Conservation (phyloP, 2,113 vertebrate species). For the Tenebrosternarchus preto region DNA sequence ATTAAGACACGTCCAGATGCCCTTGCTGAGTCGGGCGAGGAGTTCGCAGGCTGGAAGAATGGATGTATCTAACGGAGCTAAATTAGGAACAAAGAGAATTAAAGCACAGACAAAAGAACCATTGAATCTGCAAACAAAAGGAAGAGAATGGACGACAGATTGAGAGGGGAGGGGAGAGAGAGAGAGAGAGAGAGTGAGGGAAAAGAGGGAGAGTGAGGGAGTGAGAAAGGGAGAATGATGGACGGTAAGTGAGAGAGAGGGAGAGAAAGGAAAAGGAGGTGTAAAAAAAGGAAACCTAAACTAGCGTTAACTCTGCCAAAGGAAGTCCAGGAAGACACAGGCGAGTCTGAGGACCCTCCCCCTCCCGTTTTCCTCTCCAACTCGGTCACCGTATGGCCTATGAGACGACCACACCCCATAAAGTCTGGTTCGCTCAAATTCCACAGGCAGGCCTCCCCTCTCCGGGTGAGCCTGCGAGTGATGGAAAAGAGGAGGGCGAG, state of each 20-base stretch:
- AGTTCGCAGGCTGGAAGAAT: background rate
- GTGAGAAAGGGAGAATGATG: too few species aligned
- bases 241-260: too few species aligned
- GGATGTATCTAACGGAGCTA: background rate
- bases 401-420: conserved; percentile 2
- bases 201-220: too few species aligned
- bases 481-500: conserved; percentile 11
- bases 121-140: background rate
- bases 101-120: background rate
- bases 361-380: conserved; percentile 24
- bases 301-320: background rate
- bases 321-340: background rate
- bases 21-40: background rate
- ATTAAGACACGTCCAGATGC: conserved; percentile 28
- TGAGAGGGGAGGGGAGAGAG: background rate
- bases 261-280: background rate
- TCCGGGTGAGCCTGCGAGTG: background rate
- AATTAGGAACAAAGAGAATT: background rate
- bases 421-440: conserved; percentile 23
- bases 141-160: background rate
- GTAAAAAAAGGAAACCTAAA: background rate
- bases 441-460: conserved; percentile 27
- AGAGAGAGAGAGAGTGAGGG: too few species aligned
- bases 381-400: background rate
- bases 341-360: conserved; percentile 15